Evolutionary conservation across 92 coral and sea anemone genomes (phyloP).

Genomic region (Bergia puertoricense): DNA sequence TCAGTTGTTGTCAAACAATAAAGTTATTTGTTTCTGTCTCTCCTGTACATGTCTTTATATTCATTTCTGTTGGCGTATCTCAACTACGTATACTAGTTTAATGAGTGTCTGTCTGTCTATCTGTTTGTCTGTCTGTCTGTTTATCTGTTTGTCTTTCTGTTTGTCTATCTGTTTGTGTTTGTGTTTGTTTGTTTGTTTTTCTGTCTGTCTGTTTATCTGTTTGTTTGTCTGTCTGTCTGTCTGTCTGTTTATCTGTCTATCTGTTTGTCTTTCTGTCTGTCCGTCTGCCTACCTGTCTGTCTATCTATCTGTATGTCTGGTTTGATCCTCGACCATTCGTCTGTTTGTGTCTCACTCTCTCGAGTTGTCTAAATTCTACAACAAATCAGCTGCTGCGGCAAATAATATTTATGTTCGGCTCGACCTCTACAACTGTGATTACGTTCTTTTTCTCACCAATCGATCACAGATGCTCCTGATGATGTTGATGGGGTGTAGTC

Average conservation of each 20-base stretch:
- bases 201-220: not conserved
- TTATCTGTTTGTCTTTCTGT: not conserved
- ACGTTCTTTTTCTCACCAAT: conserved; percentile 65
- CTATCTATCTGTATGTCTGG: not conserved
- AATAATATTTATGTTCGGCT: not conserved
- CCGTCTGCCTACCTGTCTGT: too few relatives aligned
- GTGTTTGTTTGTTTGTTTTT: too few relatives aligned
- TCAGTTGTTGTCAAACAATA: too few relatives aligned
- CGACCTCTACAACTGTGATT: not conserved
- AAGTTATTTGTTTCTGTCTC: too few relatives aligned
- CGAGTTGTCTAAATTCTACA: not conserved
- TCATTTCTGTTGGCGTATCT: too few relatives aligned
- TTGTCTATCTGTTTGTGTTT: not conserved
- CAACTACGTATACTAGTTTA: too few relatives aligned
- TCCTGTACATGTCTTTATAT: not conserved
- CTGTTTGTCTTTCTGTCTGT: not conserved
- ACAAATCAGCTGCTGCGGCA: not conserved
- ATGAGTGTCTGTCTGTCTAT: not conserved
- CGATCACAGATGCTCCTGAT: conserved; percentile 64
- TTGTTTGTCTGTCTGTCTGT: conserved; percentile 23
- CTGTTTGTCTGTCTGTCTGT: conserved; percentile 15
- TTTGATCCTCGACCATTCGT: not conserved
- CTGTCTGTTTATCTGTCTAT: conserved; percentile 7
- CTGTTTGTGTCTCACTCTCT: not conserved
- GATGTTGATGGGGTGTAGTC: conserved; percentile 82